Base-by-base conservation (phyloP, 2,888 invertebrate species). In the Teinopalpus imperialis region DNA sequence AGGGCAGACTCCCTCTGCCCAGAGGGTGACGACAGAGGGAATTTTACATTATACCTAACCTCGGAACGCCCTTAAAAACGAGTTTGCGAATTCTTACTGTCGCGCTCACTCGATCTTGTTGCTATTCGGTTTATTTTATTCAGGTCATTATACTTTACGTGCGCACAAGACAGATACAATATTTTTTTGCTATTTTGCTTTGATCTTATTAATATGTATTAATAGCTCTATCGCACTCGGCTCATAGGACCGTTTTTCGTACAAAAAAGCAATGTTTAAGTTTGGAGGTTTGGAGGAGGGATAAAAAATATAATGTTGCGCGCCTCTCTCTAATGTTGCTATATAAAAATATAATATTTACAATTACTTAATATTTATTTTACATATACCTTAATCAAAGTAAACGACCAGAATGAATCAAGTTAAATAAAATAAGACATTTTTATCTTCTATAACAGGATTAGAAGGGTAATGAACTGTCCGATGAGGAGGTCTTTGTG, bases 1-100 rank as follows among this genome's bases (percentile, higher is more conserved):
- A 58, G 71, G 68, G 66, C 63, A 62, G 49, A 57, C 58, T 59
- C 61, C 63, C 63, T 49, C 34, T 48, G 35, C 52, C 21, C 49
- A 37, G 63, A 69, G 79, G 77, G 74, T 68, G 74, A 63, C 64
- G 64, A 50, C 59, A 60, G 63, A 61, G 69, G 66, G 61, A 55
- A 72, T 75, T 76, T 79, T 78, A 72, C 75, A 73, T 76, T 74
- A 78, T 73, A 71, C 62, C 56, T 73, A 77, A 83, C 83, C 82
- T 85, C 81, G 71, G 81, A 78, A 81, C 79, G 80, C 59, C 82
- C 81, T 82, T 59, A 56, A 55, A 56, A 62, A 63, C 61, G 55
- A 59, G 63, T 59, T 63, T 54, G 53, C 41, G 53, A 57, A 58
- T 55, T 55, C 51, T 34, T 48, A 32, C 34, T 36, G 43, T 9